Evolutionary conservation across 2,888 invertebrate genomes (phyloP).

Genomic region (Drosophila mimetica): DNA sequence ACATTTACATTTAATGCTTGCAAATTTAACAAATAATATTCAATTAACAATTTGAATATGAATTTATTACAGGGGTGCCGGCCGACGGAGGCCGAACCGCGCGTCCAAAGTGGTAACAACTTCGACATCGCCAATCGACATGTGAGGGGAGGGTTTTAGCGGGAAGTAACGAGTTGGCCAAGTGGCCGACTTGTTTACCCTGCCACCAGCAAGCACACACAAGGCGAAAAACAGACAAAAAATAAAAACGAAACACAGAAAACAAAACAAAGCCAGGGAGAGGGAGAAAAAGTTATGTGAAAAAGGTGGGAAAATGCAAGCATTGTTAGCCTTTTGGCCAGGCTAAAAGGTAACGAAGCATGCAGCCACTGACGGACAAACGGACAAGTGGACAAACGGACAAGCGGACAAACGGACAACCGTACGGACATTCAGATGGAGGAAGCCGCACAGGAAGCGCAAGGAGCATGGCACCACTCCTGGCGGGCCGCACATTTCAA

Average conservation of each 20-base stretch:
- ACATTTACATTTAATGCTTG: constrained; percentile 80
- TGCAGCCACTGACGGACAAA: constrained; percentile 63
- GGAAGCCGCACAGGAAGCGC: constrained; percentile 78
- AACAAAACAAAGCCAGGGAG: constrained; percentile 48
- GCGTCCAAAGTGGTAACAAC: constrained; percentile 76
- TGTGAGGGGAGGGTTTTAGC: constrained; percentile 19
- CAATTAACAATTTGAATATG: constrained; percentile 83
- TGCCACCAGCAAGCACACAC: constrained; percentile 60
- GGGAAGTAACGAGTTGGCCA: constrained; percentile 63
- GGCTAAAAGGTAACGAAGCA: constrained; percentile 75
- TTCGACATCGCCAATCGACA: constrained; percentile 68
- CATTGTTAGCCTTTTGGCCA: constrained; percentile 76
- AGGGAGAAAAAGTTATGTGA: constrained; percentile 72
- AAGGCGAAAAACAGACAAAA: constrained; percentile 27
- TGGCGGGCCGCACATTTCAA: constrained; percentile 78
- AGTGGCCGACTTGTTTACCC: constrained; percentile 79
- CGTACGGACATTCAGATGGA: constrained; percentile 28
- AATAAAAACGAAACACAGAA: constrained; percentile 17
- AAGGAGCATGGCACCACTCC: constrained; percentile 79
- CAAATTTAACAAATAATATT: constrained; percentile 81
- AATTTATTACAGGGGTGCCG: constrained; percentile 76
- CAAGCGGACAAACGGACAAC: constrained; percentile 1
- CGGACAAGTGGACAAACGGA: background rate
- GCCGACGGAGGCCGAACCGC: constrained; percentile 67
- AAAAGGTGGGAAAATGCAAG: constrained; percentile 80